A percentile compares a stretch with the other conserved stretches of the same genome.
Evolutionary conservation across 2,797 vertebrate species (phyloP).

Genomic region (Chelon labrosus): DNA sequence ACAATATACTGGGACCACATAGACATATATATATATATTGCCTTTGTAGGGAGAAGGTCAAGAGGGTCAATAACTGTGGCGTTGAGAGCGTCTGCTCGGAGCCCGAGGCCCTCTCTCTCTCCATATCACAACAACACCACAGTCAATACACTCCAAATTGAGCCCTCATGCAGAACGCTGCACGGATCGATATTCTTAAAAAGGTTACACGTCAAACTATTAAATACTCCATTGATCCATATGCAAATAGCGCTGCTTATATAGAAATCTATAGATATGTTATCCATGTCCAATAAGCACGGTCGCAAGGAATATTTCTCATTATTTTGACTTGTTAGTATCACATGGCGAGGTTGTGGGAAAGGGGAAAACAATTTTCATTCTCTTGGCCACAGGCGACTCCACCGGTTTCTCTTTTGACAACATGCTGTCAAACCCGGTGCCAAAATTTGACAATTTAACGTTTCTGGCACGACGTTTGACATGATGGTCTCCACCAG

Average conservation of each 20-base stretch:
- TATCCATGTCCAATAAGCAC: conserved; percentile 53
- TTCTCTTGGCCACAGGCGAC: conserved; percentile 48
- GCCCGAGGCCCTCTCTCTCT: conserved; percentile 75
- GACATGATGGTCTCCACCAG: conserved; percentile 54
- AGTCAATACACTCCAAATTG: conserved; percentile 86
- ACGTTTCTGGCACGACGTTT: conserved; percentile 36
- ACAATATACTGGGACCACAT: conserved; percentile 36
- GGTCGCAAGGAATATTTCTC: conserved; percentile 51
- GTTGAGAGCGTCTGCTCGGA: conserved; percentile 81
- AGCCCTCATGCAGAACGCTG: conserved; percentile 82
- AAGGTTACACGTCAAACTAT: conserved; percentile 89
- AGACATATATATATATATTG: conserved; percentile 48
- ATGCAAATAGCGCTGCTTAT: conserved; percentile 68
- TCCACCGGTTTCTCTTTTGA: conserved; percentile 34
- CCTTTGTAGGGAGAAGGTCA: conserved; percentile 81
- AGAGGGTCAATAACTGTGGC: conserved; percentile 84
- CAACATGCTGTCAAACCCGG: conserved; percentile 49
- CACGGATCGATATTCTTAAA: conserved; percentile 87
- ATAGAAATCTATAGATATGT: conserved; percentile 73
- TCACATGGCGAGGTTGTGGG: conserved; percentile 42
- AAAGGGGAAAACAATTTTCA: conserved; percentile 44
- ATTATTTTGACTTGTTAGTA: conserved; percentile 58
- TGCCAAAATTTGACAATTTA: conserved; percentile 60
- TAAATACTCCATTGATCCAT: conserved; percentile 86
- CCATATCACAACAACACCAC: conserved; percentile 85